Percentiles rank a stretch among this genome's conserved stretches.
Conservation (phyloP, 2,113 vertebrate genomes). For the Corythornis vintsioides region DNA sequence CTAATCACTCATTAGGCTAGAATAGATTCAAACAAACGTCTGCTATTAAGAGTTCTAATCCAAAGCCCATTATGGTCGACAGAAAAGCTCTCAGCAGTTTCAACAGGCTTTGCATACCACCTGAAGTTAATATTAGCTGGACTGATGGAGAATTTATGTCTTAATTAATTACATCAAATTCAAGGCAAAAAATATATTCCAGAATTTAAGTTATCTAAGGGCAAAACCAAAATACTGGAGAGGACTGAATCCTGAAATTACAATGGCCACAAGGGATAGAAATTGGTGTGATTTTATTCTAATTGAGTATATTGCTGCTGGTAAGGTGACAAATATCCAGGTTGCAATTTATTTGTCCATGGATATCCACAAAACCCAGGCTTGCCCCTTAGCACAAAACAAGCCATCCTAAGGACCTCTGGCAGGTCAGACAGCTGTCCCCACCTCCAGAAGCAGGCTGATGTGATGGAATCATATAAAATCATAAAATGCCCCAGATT, state of each 20-base stretch:
- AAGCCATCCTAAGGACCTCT: neutral
- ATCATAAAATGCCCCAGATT: too few species aligned
- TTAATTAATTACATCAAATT: neutral
- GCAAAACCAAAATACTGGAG: neutral
- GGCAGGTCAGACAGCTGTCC: neutral
- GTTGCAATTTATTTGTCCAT: neutral
- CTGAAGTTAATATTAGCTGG: conserved; percentile 1
- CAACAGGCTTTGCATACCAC: neutral
- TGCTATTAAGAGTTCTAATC: conserved; percentile 15
- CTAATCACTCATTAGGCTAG: conserved; percentile 51
- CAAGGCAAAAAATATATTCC: neutral
- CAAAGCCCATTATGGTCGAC: neutral
- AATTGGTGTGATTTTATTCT: neutral
- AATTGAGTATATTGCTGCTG: neutral
- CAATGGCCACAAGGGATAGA: neutral
- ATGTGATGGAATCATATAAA: too few species aligned
- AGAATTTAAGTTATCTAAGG: neutral
- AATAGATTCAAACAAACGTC: conserved; percentile 29
- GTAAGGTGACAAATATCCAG: neutral
- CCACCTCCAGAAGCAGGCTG: neutral
- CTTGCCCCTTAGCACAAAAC: neutral
- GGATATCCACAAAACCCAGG: neutral
- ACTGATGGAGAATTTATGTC: neutral
- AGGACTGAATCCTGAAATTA: neutral
- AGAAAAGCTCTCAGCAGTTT: neutral